A percentile compares a stretch with the other conserved stretches of the same genome.
Conservation (phyloP, 2,797 vertebrate genomes). For the Harpagifer antarcticus region DNA sequence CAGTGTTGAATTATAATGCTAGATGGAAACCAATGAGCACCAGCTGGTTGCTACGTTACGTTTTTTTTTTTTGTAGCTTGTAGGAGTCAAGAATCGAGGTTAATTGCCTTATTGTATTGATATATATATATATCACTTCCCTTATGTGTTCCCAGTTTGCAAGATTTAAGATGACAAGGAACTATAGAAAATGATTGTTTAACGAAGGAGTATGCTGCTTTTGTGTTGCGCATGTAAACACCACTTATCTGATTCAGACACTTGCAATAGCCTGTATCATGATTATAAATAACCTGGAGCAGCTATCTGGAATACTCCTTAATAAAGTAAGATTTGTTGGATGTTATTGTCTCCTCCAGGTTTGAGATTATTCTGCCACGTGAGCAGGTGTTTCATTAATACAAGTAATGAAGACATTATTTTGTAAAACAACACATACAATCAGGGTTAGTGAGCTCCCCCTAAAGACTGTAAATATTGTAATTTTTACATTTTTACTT, state of each 20-base stretch:
- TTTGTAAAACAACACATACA: background rate
- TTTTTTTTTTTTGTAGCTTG: background rate
- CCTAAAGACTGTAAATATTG: too few species aligned
- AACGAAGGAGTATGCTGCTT: background rate
- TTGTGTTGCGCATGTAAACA: background rate
- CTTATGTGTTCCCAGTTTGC: background rate
- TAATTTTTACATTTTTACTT: background rate
- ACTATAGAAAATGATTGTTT: background rate
- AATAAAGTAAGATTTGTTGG: background rate
- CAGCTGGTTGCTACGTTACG: background rate
- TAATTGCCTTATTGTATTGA: background rate
- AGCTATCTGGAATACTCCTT: background rate
- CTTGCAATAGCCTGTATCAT: background rate
- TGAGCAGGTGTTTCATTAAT: background rate
- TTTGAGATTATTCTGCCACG: background rate
- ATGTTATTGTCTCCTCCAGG: background rate
- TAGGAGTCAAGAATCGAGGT: background rate
- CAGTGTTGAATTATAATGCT: background rate
- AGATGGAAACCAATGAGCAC: background rate
- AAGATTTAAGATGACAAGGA: slow-evolving; percentile 10
- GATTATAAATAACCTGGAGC: background rate
- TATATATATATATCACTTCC: slow-evolving; percentile 17
- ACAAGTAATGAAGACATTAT: background rate
- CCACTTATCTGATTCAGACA: background rate
- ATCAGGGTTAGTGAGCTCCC: background rate